These are phyloP conservation scores for Gallinago media DNA, from an alignment of 2,113 vertebrate species.

Conservation along the genomic window DNA sequence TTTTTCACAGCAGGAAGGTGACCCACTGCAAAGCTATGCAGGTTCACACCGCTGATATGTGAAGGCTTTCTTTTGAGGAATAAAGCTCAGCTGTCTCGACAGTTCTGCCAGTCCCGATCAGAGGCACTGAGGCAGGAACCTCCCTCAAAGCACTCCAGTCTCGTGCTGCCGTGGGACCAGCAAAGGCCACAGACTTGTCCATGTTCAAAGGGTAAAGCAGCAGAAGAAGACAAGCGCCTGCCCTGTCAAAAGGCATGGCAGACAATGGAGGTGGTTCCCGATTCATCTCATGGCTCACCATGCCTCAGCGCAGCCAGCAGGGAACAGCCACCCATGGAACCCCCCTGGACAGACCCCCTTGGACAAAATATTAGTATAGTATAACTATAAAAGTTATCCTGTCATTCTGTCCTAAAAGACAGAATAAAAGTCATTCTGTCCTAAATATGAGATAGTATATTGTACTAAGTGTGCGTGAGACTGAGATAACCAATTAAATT, in stretches of 20 bases:
- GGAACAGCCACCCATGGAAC: background rate
- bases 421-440: background rate
- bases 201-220: background rate
- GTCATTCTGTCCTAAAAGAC: background rate
- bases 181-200: background rate
- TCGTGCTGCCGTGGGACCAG: rapidly evolving
- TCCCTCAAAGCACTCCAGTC: background rate
- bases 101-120: background rate
- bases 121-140: background rate
- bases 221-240: background rate
- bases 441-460: background rate
- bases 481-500: background rate
- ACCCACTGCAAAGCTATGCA: background rate
- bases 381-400: background rate
- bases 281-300: rapidly evolving
- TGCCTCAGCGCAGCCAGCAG: background rate
- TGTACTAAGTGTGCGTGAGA: background rate
- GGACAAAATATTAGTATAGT: background rate
- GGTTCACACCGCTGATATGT: background rate
- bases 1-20: background rate
- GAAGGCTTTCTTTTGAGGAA: background rate
- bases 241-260: background rate
- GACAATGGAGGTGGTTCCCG: background rate
- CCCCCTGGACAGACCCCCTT: rapidly evolving
- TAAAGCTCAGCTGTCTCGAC: background rate